These are phyloP conservation scores for Pseudopipra pipra DNA, from an alignment of 2,113 vertebrate species.

Conservation along the genomic window DNA sequence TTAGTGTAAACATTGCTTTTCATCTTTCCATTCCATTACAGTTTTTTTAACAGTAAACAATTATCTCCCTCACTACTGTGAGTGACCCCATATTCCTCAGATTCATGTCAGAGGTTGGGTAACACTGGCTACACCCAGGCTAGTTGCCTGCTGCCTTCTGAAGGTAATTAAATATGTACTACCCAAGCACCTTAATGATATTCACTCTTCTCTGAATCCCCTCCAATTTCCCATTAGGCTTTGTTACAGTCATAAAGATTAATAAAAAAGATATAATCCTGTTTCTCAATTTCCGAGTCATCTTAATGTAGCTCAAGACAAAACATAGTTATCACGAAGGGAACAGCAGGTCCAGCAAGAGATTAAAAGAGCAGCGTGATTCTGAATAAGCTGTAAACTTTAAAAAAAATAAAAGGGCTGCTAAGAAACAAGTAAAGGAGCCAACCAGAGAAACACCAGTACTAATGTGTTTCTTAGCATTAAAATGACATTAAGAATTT, in stretches of 20 bases:
- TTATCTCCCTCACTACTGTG: neutral
- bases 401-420: neutral
- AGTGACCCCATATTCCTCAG: neutral
- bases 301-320: neutral
- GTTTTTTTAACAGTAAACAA: neutral
- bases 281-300: neutral
- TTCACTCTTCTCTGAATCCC: neutral
- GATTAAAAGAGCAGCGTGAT: neutral
- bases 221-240: slow-evolving; percentile 12
- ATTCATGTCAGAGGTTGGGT: neutral
- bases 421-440: neutral
- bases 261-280: slow-evolving; percentile 18
- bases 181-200: neutral
- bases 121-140: neutral
- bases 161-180: neutral
- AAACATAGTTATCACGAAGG: neutral
- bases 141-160: neutral
- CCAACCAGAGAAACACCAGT: neutral
- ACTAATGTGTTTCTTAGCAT: neutral
- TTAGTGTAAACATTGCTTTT: neutral
- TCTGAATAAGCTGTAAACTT: neutral
- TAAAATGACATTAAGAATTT: neutral
- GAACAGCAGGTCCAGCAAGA: neutral
- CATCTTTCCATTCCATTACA: neutral
- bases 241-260: neutral